These are phyloP conservation scores for Connochaetes taurinus DNA, from an alignment of 2,113 vertebrate genomes.

Conservation along the genomic window DNA sequence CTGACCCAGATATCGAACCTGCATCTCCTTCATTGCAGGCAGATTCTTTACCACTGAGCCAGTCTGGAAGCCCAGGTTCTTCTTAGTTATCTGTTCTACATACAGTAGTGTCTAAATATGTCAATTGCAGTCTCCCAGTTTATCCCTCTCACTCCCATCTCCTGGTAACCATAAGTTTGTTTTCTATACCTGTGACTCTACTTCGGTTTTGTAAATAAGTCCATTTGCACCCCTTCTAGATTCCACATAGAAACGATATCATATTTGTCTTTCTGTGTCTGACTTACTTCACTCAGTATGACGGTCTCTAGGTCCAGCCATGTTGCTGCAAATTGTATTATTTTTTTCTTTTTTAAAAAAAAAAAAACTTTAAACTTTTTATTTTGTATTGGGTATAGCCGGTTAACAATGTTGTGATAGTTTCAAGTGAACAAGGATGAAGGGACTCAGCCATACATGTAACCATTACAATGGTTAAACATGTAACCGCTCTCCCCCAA, in stretches of 20 bases:
- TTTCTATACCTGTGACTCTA: background rate
- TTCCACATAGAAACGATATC: background rate
- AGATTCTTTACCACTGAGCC: background rate
- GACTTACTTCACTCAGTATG: background rate
- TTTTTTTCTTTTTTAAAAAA: background rate
- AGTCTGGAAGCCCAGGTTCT: background rate
- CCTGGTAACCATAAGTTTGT: background rate
- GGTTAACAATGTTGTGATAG: background rate
- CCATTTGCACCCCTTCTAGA: background rate
- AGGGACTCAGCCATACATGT: background rate
- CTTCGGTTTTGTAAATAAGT: background rate
- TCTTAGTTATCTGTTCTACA: background rate
- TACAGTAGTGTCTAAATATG: background rate
- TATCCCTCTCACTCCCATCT: background rate
- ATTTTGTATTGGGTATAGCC: background rate
- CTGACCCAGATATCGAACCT: background rate
- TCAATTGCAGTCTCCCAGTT: rapidly evolving
- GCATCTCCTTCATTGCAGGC: background rate
- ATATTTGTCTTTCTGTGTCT: background rate
- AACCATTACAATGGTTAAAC: background rate
- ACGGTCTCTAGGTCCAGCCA: background rate
- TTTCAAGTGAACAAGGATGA: background rate
- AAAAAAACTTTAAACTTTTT: background rate
- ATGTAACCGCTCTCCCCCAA: background rate
- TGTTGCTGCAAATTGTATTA: background rate